These are phyloP conservation scores for Drosophila tropicalis DNA, from an alignment of 1,140 invertebrate genomes.

Conservation along the genomic window DNA sequence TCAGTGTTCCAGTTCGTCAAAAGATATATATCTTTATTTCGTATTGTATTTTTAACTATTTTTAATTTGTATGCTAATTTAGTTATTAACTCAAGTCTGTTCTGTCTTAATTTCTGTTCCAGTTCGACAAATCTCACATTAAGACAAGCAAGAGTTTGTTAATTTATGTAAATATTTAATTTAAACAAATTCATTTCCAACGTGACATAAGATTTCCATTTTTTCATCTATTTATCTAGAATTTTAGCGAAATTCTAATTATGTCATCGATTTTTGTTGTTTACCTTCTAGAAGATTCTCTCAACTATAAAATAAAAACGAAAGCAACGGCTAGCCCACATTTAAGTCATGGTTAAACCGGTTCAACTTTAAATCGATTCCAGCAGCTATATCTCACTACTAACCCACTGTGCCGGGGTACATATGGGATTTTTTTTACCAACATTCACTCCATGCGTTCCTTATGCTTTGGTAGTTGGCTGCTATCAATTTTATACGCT, in stretches of 20 bases:
- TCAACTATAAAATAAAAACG: conserved; percentile 55
- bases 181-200: conserved; percentile 21
- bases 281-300: background rate
- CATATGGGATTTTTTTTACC: conserved; percentile 39
- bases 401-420: conserved; percentile 55
- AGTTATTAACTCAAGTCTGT: background rate
- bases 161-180: conserved; percentile 9
- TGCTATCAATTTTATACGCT: conserved; percentile 61
- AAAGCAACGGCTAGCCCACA: conserved; percentile 47
- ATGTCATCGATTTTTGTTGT: conserved; percentile 15
- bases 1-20: conserved; percentile 1
- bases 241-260: conserved; percentile 39
- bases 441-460: conserved; percentile 17
- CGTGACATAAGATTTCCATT: conserved; percentile 38
- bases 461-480: conserved; percentile 51
- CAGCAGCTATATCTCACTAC: conserved; percentile 26
- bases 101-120: background rate
- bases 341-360: conserved; percentile 43
- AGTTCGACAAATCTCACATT: background rate
- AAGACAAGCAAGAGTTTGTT: background rate
- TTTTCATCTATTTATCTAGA: conserved; percentile 22
- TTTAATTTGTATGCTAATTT: background rate
- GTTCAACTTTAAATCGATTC: conserved; percentile 46
- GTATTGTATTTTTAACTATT: background rate
- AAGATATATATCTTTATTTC: background rate